These are phyloP conservation scores for Eucera pruinosa DNA, from an alignment of 2,888 invertebrate species.

Conservation along the genomic window DNA sequence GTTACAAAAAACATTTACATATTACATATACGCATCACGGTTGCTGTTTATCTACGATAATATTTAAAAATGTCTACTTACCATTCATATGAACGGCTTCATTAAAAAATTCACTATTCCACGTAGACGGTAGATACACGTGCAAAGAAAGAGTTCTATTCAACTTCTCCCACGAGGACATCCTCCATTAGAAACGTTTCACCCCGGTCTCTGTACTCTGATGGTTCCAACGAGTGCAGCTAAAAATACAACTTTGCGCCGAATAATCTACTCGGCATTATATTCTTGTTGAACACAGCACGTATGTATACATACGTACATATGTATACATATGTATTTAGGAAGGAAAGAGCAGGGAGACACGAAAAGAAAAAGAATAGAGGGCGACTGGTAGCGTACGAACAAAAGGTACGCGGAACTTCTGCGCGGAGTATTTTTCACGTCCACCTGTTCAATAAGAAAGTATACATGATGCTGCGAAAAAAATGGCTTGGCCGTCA, in stretches of 20 bases:
- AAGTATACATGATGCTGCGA: conserved; percentile 41
- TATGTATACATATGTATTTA: background rate
- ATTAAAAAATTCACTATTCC: background rate
- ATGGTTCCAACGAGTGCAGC: conserved; percentile 6
- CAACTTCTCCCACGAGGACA: background rate
- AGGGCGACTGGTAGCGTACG: conserved; percentile 32
- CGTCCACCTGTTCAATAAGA: conserved; percentile 41
- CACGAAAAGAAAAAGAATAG: conserved; percentile 10
- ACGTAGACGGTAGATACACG: background rate
- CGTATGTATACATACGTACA: background rate
- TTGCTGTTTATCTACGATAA: too few species aligned
- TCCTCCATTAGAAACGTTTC: conserved; percentile 29
- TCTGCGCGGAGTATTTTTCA: conserved; percentile 51
- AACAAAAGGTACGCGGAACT: conserved; percentile 49
- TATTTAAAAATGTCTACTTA: too few species aligned
- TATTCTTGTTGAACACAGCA: conserved; percentile 15
- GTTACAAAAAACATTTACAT: too few species aligned
- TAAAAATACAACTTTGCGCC: conserved; percentile 59
- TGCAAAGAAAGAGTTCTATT: background rate
- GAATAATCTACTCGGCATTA: conserved; percentile 49
- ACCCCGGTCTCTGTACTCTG: conserved; percentile 12
- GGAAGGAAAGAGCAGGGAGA: conserved; percentile 5
- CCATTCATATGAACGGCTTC: too few species aligned
- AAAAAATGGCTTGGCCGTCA: conserved; percentile 36
- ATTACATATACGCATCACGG: too few species aligned